A percentile compares a stretch with the other conserved stretches of the same genome.
phyloP scores from a whole-genome alignment of 2,797 vertebrate genomes.

The Nothura maculosa region DNA sequence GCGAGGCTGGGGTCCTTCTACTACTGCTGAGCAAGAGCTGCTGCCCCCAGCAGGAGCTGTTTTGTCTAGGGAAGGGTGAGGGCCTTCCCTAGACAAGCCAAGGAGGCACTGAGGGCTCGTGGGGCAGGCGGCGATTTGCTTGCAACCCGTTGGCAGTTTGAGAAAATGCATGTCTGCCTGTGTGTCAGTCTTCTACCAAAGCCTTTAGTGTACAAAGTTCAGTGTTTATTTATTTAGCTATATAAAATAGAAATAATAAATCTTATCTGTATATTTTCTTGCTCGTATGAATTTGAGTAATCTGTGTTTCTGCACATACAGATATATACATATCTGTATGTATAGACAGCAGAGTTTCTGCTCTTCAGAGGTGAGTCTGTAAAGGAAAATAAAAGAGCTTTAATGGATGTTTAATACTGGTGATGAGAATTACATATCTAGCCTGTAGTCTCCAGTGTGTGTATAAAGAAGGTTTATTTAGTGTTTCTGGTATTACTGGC shows the following conservation, averaged over 20 bases:
- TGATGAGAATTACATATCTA: background rate
- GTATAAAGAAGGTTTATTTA: background rate
- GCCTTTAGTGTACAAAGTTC: fast-evolving
- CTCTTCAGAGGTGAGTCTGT: background rate
- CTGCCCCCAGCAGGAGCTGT: background rate
- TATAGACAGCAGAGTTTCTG: no score
- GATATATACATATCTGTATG: no score
- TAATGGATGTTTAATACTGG: background rate
- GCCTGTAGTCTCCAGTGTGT: background rate
- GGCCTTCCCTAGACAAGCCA: no score
- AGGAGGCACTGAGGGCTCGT: background rate
- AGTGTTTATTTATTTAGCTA: background rate
- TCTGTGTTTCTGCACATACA: background rate
- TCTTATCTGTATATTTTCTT: background rate
- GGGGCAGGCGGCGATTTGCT: background rate
- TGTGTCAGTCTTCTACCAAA: background rate
- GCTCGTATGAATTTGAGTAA: background rate
- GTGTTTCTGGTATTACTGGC: background rate
- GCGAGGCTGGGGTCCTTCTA: background rate
- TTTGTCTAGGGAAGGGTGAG: background rate
- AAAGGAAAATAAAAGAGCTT: background rate
- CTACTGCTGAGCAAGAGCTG: background rate
- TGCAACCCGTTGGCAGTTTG: background rate
- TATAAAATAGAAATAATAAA: background rate
- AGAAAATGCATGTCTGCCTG: background rate